Evolutionary conservation across 1,140 invertebrate species (phyloP).

Genomic region (Aphelenchoides besseyi): DNA sequence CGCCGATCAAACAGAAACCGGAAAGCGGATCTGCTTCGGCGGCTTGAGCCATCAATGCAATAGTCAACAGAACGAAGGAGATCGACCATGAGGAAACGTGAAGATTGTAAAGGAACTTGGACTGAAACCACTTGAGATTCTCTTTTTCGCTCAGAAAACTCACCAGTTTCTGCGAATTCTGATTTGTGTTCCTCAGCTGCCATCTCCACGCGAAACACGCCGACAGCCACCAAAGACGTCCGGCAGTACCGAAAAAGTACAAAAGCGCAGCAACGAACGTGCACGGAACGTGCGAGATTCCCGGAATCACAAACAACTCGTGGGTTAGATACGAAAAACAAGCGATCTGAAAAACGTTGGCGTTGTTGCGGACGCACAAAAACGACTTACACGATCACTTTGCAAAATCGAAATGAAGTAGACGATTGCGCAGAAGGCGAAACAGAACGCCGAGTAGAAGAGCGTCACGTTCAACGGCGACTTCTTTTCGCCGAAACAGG

Average conservation of each 20-base stretch:
- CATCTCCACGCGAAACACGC: conserved; percentile 30
- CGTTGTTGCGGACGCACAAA: background rate
- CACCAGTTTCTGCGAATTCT: conserved; percentile 12
- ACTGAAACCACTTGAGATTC: conserved; percentile 23
- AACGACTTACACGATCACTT: conserved; percentile 19
- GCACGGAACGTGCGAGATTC: conserved; percentile 34
- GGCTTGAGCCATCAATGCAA: conserved; percentile 36
- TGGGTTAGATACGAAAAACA: conserved; percentile 26
- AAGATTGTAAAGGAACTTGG: conserved; percentile 28
- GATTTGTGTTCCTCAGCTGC: background rate
- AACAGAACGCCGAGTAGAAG: conserved; percentile 29
- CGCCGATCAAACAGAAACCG: conserved; percentile 34
- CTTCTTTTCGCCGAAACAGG: background rate
- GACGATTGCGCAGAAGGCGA: conserved; percentile 24
- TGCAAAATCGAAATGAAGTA: conserved; percentile 29
- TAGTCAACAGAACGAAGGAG: conserved; percentile 26
- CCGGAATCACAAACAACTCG: conserved; percentile 34
- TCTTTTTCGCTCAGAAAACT: conserved; percentile 16
- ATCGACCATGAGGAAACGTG: conserved; percentile 32
- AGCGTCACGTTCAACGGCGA: conserved; percentile 20
- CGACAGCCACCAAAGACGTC: conserved; percentile 32
- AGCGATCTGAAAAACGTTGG: conserved; percentile 23
- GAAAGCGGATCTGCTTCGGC: conserved; percentile 32
- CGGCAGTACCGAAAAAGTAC: conserved; percentile 30
- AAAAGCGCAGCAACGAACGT: conserved; percentile 29